Evolutionary conservation across 2,113 vertebrate genomes (phyloP).

Genomic region (Stomatorhinus ivindoensis): DNA sequence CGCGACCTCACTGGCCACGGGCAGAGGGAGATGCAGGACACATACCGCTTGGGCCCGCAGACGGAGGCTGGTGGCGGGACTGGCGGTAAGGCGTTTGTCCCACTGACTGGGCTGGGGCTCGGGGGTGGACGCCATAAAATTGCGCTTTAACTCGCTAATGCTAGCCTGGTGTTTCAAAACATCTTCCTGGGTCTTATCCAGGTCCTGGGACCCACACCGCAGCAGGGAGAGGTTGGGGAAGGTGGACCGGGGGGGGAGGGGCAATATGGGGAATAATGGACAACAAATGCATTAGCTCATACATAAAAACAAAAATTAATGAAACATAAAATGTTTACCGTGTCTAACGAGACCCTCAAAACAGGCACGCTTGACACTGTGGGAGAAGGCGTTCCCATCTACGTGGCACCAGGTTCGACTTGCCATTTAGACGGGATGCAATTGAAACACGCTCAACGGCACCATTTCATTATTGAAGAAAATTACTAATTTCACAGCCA

Average conservation of each 20-base stretch:
- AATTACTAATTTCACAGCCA: neutral
- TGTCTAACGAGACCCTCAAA: constrained; percentile 53
- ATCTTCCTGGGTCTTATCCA: constrained; percentile 98
- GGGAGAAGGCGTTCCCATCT: neutral
- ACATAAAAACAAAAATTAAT: constrained; percentile 53
- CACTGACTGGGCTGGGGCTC: constrained; percentile 93
- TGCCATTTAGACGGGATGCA: neutral
- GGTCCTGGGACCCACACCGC: constrained; percentile 73
- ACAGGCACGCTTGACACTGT: constrained; percentile 1
- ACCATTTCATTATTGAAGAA: neutral
- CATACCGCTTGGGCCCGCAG: constrained; percentile 88
- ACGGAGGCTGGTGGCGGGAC: constrained; percentile 80
- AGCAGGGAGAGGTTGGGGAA: neutral
- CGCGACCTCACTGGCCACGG: neutral
- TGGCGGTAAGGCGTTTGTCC: constrained; percentile 95
- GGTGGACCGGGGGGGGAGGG: constrained; percentile 39
- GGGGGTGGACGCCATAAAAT: constrained; percentile 97
- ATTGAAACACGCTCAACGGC: neutral
- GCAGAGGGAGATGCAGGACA: constrained; percentile 46
- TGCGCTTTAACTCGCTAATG: constrained; percentile 99
- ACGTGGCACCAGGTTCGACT: neutral
- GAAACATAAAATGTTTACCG: constrained; percentile 55
- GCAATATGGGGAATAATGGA: constrained; percentile 57
- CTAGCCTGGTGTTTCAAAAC: constrained; percentile 99
- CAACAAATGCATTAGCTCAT: constrained; percentile 55